Conservation (phyloP, 1,140 invertebrate genomes). For the Cydia pomonella region DNA sequence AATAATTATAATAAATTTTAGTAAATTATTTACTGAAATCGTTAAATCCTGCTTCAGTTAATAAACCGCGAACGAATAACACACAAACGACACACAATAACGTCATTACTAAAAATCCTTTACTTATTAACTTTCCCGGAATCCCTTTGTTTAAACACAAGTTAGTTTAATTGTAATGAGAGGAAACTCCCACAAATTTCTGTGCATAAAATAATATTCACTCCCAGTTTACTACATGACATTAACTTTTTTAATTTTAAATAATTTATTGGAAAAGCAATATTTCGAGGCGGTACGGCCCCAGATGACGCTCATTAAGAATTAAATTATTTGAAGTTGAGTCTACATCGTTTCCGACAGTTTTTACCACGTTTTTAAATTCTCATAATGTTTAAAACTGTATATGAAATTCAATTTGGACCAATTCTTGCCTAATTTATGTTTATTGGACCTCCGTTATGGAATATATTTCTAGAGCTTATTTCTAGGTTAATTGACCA, state of each 20-base stretch:
- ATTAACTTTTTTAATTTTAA: conserved; percentile 38
- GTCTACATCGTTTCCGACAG: background rate
- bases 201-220: conserved; percentile 24
- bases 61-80: background rate
- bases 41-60: background rate
- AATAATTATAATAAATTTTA: too few relatives aligned
- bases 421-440: too few relatives aligned
- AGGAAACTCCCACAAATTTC: background rate
- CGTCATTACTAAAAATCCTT: background rate
- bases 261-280: conserved; percentile 27
- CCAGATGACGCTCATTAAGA: conserved; percentile 6
- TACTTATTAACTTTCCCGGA: background rate
- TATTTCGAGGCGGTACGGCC: background rate
- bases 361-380: background rate
- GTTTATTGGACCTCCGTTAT: too few relatives aligned
- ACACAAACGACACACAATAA: too few relatives aligned
- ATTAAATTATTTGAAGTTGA: background rate
- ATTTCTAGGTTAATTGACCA: too few relatives aligned
- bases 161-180: conserved; percentile 11
- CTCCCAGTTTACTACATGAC: background rate
- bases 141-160: background rate
- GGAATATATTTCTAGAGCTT: too few relatives aligned
- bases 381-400: background rate
- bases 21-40: background rate
- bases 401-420: background rate